Percentiles rank a stretch among this genome's conserved stretches.
phyloP scores from a whole-genome alignment of 1,140 invertebrate species.

The Hyphantria cunea region DNA sequence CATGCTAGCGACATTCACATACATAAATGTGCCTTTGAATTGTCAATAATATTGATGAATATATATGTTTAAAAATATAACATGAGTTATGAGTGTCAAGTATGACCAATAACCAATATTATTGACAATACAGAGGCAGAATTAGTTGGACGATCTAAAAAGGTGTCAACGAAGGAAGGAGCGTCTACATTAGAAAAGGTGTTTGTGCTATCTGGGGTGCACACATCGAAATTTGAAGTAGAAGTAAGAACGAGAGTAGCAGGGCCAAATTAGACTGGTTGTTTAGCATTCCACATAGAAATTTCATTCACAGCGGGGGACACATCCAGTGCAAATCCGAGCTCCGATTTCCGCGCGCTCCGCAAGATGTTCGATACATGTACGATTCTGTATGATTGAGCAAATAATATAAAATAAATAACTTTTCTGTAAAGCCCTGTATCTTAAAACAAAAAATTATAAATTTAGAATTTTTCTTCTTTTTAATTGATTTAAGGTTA shows the following conservation, averaged over 20 bases:
- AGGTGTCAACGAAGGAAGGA: conserved; percentile 79
- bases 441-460: too few relatives aligned
- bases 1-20: conserved; percentile 70
- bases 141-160: conserved; percentile 79
- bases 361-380: conserved; percentile 46
- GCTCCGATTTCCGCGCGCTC: conserved; percentile 68
- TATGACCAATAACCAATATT: conserved; percentile 6
- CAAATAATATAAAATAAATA: conserved; percentile 19
- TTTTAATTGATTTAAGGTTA: not conserved
- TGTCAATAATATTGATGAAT: conserved; percentile 44
- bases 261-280: conserved; percentile 47
- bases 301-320: conserved; percentile 63
- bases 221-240: conserved; percentile 58
- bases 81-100: not conserved
- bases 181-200: conserved; percentile 68
- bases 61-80: conserved; percentile 1
- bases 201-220: conserved; percentile 72
- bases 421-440: conserved; percentile 17
- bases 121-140: conserved; percentile 59
- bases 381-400: conserved; percentile 20
- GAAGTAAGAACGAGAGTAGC: conserved; percentile 38
- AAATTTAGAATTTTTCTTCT: too few relatives aligned
- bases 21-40: conserved; percentile 49
- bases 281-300: conserved; percentile 73
- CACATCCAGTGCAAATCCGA: conserved; percentile 60